Percentiles rank a stretch among this genome's conserved stretches.
phyloP scores from a whole-genome alignment of 2,113 vertebrate species.

The Dolichallabes microphthalmus region DNA sequence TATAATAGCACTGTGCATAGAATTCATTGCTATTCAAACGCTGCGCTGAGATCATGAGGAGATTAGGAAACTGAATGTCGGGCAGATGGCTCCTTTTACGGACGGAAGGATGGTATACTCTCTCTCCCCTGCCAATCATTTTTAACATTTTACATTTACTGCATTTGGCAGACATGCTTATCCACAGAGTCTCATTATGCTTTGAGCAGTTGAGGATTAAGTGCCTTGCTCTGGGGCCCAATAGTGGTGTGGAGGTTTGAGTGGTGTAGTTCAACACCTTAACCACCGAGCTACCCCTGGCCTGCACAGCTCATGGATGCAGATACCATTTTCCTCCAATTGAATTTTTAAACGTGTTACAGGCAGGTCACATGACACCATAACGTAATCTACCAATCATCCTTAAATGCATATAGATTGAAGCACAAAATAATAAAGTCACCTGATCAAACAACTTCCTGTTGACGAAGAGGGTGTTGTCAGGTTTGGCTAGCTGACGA shows the following conservation, averaged over 20 bases:
- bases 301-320: no score
- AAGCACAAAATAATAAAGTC: conserved; percentile 14
- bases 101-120: not conserved
- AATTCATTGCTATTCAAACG: not conserved
- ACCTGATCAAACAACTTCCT: conserved; percentile 97
- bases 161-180: no score
- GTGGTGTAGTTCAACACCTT: no score
- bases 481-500: conserved; percentile 92
- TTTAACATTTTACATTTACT: no score
- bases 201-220: no score
- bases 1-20: not conserved
- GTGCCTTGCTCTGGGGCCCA: no score
- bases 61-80: not conserved
- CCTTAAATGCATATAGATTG: not conserved
- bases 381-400: no score
- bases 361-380: not conserved
- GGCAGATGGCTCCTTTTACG: not conserved
- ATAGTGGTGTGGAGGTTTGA: no score
- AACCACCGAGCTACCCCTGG: no score
- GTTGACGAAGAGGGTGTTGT: conserved; percentile 97
- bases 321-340: not conserved
- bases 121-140: not conserved
- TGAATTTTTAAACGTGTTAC: not conserved
- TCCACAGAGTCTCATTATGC: no score
- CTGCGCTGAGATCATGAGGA: not conserved